Percentiles rank a stretch among this genome's conserved stretches.
phyloP scores from a whole-genome alignment of 2,113 vertebrate species.

The Callaeas wilsoni region DNA sequence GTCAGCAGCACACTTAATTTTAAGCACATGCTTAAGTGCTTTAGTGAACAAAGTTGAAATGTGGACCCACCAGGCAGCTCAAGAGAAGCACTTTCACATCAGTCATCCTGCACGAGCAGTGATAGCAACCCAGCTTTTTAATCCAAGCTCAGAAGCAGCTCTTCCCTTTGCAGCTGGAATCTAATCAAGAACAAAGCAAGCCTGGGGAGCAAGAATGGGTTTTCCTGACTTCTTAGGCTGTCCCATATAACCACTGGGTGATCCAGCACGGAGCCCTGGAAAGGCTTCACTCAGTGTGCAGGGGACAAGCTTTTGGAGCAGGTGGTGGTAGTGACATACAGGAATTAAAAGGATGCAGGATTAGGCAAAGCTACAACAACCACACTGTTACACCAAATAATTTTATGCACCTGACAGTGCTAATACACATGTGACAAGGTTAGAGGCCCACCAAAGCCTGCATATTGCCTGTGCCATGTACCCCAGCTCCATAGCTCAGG shows the following conservation, averaged over 20 bases:
- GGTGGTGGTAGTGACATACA: background rate
- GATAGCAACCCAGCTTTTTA: background rate
- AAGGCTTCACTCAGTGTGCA: background rate
- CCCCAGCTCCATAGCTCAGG: background rate
- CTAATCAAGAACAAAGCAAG: background rate
- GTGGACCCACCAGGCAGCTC: constrained; percentile 33
- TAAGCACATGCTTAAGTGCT: constrained; percentile 63
- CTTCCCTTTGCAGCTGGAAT: background rate
- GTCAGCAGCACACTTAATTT: constrained; percentile 55
- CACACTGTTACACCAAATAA: background rate
- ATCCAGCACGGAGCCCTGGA: background rate
- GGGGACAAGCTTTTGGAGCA: background rate
- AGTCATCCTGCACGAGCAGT: background rate
- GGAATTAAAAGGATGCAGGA: background rate
- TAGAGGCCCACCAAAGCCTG: background rate
- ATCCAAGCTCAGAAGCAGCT: background rate
- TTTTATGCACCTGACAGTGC: background rate
- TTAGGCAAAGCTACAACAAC: background rate
- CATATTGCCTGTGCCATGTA: background rate
- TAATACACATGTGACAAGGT: background rate
- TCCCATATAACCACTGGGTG: background rate
- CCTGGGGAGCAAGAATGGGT: background rate
- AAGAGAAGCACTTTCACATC: background rate
- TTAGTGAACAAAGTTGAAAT: constrained; percentile 17
- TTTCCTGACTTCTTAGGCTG: background rate